Conservation (phyloP, 2,113 vertebrate species). For the Plestiodon gilberti region DNA sequence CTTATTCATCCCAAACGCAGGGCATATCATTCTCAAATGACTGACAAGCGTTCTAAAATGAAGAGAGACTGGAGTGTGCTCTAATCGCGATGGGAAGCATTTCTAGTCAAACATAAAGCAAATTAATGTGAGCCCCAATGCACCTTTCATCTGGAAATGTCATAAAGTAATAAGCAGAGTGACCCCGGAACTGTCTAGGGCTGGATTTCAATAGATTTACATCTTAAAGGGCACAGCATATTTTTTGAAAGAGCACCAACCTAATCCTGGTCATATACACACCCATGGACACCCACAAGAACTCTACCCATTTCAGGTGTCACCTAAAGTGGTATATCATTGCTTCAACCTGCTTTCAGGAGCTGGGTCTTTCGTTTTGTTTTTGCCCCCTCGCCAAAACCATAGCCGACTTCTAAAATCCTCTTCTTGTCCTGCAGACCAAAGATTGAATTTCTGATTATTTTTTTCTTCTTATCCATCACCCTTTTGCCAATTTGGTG, state of each 20-base stretch:
- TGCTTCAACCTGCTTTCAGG: neutral
- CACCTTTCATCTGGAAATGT: slow-evolving; percentile 84
- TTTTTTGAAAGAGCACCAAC: slow-evolving; percentile 40
- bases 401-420: neutral
- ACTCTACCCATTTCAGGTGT: neutral
- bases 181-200: slow-evolving; percentile 66
- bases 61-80: slow-evolving; percentile 77
- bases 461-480: neutral
- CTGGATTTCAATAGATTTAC: slow-evolving; percentile 82
- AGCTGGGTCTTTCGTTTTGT: too few relatives aligned
- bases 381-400: neutral
- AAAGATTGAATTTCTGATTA: neutral
- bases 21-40: slow-evolving; percentile 82
- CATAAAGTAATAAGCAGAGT: slow-evolving; percentile 84
- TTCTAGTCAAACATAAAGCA: slow-evolving; percentile 89
- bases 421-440: neutral
- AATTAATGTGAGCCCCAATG: slow-evolving; percentile 83
- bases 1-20: slow-evolving; percentile 79
- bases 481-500: neutral
- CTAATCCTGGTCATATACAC: slow-evolving; percentile 45
- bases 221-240: slow-evolving; percentile 75
- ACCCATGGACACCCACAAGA: slow-evolving; percentile 20
- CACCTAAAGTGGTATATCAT: neutral
- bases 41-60: slow-evolving; percentile 86
- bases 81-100: slow-evolving; percentile 78